Evolutionary conservation across 1,140 invertebrate genomes (phyloP).

Genomic region (Drosophila mauritiana): DNA sequence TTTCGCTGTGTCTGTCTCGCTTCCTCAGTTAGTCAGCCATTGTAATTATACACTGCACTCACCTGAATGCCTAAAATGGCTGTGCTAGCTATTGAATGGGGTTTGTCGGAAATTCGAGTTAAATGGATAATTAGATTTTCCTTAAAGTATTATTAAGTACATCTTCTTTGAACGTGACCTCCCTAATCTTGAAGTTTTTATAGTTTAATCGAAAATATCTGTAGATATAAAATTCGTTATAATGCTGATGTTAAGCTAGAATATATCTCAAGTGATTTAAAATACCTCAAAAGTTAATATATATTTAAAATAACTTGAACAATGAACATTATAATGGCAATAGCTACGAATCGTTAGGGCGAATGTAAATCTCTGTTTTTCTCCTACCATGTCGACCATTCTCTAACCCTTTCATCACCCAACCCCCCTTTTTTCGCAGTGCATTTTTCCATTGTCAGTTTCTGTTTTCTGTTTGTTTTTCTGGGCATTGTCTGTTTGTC

Average conservation of each 20-base stretch:
- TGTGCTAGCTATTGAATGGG: slow-evolving; percentile 10
- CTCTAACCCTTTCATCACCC: slow-evolving; percentile 10
- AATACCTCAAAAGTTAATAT: neutral
- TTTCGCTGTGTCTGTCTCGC: slow-evolving; percentile 38
- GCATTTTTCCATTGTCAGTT: slow-evolving; percentile 55
- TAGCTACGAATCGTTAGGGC: no score
- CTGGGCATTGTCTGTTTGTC: slow-evolving; percentile 66
- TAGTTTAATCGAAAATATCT: no score
- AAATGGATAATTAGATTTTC: slow-evolving; percentile 11
- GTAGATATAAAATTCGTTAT: no score
- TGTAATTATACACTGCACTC: slow-evolving; percentile 63
- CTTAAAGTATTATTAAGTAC: neutral
- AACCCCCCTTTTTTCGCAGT: slow-evolving; percentile 54
- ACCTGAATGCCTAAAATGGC: slow-evolving; percentile 32
- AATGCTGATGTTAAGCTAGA: no score
- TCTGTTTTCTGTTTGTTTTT: slow-evolving; percentile 61
- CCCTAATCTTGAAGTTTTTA: no score
- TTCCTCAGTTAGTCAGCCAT: slow-evolving; percentile 62
- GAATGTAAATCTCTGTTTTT: no score
- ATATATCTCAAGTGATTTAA: neutral
- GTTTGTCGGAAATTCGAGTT: slow-evolving; percentile 1
- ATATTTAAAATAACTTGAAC: no score
- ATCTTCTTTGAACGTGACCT: no score
- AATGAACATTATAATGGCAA: no score
- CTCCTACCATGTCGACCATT: slow-evolving; percentile 8